Conservation (phyloP, 2,113 vertebrate species). For the human (Homo sapiens) region DNA sequence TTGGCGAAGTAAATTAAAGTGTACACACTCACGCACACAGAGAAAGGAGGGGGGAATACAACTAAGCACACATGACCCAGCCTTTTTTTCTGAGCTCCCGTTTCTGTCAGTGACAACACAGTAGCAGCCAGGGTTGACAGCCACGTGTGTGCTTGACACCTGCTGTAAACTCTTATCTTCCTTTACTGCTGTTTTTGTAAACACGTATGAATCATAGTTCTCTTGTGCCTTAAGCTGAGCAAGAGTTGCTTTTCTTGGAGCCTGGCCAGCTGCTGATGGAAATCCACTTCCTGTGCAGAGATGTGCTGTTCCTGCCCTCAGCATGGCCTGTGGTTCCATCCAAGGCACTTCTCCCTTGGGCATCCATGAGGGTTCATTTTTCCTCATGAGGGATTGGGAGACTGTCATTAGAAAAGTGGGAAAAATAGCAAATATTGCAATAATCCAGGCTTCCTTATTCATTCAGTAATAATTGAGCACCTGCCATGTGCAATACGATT, state of each 20-base stretch:
- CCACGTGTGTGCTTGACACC: not conserved
- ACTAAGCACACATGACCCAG: accelerated
- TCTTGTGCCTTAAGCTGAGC: conserved; percentile 62
- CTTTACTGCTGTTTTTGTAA: conserved; percentile 42
- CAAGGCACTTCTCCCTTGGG: accelerated
- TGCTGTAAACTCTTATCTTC: not conserved
- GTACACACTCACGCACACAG: too few species aligned
- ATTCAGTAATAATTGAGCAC: not conserved
- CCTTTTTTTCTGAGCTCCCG: not conserved
- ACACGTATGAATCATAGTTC: conserved; percentile 7
- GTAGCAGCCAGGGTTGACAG: not conserved
- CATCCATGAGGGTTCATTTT: accelerated
- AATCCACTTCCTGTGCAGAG: not conserved
- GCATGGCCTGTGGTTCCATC: accelerated
- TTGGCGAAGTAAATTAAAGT: not conserved
- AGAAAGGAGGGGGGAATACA: not conserved
- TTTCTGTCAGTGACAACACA: not conserved
- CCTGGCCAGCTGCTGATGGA: conserved; percentile 58
- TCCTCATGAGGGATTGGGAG: not conserved
- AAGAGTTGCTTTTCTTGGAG: conserved; percentile 67
- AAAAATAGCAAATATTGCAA: not conserved
- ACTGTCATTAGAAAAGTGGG: not conserved
- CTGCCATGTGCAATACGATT: too few species aligned
- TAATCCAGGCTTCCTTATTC: not conserved
- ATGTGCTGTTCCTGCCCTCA: conserved; percentile 33